These are phyloP conservation scores for Nemurella pictetii DNA, from an alignment of 2,888 invertebrate genomes.

Conservation along the genomic window DNA sequence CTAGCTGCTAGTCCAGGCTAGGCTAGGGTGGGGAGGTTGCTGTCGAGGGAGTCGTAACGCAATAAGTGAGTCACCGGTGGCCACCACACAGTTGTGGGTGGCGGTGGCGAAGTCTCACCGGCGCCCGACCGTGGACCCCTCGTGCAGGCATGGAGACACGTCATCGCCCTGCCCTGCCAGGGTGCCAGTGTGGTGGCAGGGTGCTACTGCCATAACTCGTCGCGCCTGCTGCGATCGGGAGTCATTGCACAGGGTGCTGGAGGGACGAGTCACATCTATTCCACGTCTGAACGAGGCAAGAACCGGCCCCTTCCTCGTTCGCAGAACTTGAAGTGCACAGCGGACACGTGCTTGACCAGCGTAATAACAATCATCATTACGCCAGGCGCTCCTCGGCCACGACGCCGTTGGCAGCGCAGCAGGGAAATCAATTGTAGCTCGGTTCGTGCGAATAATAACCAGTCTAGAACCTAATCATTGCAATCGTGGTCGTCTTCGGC, in stretches of 20 bases:
- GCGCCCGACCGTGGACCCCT: not conserved
- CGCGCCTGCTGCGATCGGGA: no score
- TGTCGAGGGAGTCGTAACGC: slow-evolving; percentile 12
- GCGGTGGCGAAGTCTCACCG: not conserved
- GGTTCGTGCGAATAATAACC: not conserved
- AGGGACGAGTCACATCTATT: not conserved
- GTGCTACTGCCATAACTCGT: not conserved
- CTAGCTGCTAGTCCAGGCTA: no score
- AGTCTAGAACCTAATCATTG: not conserved
- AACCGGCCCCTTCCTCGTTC: no score
- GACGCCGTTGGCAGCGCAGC: not conserved
- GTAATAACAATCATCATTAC: not conserved
- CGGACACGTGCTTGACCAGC: not conserved
- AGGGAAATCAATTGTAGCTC: not conserved
- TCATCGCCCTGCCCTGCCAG: not conserved
- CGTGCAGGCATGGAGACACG: not conserved
- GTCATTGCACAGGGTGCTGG: not conserved
- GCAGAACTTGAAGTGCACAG: not conserved
- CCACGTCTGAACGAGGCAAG: not conserved
- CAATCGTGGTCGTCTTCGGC: not conserved
- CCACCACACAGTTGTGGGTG: not conserved
- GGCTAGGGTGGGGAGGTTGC: not conserved
- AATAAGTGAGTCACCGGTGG: slow-evolving; percentile 7
- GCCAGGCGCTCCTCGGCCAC: not conserved
- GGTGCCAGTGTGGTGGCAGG: not conserved